These are phyloP conservation scores for Drosophila cognata DNA, from an alignment of 2,888 invertebrate genomes.

Conservation along the genomic window DNA sequence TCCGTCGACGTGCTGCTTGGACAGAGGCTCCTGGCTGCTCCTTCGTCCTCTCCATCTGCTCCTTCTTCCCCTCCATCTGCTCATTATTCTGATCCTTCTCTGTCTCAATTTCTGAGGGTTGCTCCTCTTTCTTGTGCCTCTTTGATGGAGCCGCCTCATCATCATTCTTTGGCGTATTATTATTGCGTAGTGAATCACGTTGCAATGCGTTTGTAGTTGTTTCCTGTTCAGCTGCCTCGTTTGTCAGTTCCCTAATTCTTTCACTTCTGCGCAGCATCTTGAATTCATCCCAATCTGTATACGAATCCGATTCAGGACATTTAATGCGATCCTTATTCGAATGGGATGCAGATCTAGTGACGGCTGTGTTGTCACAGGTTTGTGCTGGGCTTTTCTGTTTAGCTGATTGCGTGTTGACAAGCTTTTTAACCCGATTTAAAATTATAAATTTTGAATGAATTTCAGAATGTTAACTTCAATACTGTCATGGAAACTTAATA, in stretches of 20 bases:
- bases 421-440: neutral
- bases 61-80: too few relatives aligned
- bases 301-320: neutral
- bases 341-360: neutral
- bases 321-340: neutral
- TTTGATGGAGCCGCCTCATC: neutral
- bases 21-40: neutral
- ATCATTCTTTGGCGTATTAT: neutral
- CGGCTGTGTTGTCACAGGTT: neutral
- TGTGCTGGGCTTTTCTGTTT: neutral
- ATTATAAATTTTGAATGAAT: neutral
- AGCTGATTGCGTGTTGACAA: neutral
- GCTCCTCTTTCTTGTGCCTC: neutral
- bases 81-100: neutral
- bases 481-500: neutral
- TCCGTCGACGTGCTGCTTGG: neutral
- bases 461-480: neutral
- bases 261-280: neutral
- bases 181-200: neutral
- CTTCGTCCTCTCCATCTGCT: neutral
- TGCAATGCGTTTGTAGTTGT: neutral
- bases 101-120: neutral
- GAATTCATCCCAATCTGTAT: neutral
- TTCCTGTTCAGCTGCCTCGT: neutral
- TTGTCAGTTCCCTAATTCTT: neutral